Evolutionary conservation across 2,113 vertebrate genomes (phyloP).

Genomic region (Calypte anna): DNA sequence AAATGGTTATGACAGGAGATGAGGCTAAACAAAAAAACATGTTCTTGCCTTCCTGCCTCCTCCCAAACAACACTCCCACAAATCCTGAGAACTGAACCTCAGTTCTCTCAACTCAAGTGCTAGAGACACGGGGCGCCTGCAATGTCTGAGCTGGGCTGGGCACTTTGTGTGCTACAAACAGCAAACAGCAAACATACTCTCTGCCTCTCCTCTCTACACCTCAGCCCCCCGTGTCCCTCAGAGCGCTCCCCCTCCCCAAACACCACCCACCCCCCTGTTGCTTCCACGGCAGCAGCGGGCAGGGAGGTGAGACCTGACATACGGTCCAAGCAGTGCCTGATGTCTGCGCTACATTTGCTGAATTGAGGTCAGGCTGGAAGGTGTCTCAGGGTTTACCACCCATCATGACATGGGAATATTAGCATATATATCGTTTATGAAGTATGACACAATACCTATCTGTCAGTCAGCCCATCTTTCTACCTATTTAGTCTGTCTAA

Average conservation of each 20-base stretch:
- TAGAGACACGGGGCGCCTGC: neutral
- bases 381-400: slow-evolving; percentile 72
- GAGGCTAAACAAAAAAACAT: neutral
- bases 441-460: slow-evolving; percentile 73
- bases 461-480: slow-evolving; percentile 74
- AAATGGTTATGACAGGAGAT: neutral
- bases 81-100: slow-evolving; percentile 27
- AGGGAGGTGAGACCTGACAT: slow-evolving; percentile 39
- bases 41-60: slow-evolving; percentile 53
- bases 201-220: neutral
- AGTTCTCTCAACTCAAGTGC: neutral
- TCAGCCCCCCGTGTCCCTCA: neutral
- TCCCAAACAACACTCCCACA: slow-evolving; percentile 38
- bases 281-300: fast-evolving
- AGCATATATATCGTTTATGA: slow-evolving; percentile 72
- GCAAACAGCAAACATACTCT: slow-evolving; percentile 53
- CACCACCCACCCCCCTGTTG: neutral
- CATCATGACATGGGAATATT: slow-evolving; percentile 71
- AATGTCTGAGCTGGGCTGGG: neutral
- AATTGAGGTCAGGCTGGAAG: slow-evolving; percentile 70
- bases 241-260: slow-evolving; percentile 35
- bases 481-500: slow-evolving; percentile 67
- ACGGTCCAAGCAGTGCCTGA: slow-evolving; percentile 64
- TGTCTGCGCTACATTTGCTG: slow-evolving; percentile 68
- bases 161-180: neutral